Conservation (phyloP, 2,888 invertebrate genomes). For the Dryobotodes eremita region DNA sequence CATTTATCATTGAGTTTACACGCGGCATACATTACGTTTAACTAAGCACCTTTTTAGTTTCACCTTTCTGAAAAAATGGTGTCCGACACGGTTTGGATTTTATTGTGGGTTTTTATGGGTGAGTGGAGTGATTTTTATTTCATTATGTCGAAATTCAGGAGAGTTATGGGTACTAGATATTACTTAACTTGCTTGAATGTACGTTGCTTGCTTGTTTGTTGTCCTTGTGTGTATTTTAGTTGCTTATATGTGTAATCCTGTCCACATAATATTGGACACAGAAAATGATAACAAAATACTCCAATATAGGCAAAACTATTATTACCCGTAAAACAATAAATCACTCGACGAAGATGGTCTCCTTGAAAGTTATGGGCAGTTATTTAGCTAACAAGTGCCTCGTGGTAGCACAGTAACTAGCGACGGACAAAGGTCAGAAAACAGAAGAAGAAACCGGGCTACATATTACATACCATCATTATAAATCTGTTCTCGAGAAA, state of each 20-base stretch:
- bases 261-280: not conserved
- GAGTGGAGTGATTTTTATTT: conserved; percentile 14
- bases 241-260: too few species aligned
- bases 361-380: not conserved
- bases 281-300: not conserved
- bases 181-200: not conserved
- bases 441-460: not conserved
- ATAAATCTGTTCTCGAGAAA: not conserved
- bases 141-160: not conserved
- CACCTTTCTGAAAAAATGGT: conserved; percentile 55
- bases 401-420: not conserved
- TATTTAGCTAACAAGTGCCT: not conserved
- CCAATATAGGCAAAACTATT: not conserved
- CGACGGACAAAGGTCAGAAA: not conserved
- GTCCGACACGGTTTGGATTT: conserved; percentile 52
- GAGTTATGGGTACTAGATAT: not conserved
- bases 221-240: too few species aligned
- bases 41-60: conserved; percentile 72
- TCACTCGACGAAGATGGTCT: conserved; percentile 1
- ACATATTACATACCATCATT: not conserved
- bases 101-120: conserved; percentile 38
- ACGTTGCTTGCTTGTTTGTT: too few species aligned
- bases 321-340: not conserved
- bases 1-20: conserved; percentile 80
- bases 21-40: conserved; percentile 77